Percentiles rank a stretch among this genome's conserved stretches.
Evolutionary conservation across 2,113 vertebrate genomes (phyloP).

Genomic region (Amazona vittata): DNA sequence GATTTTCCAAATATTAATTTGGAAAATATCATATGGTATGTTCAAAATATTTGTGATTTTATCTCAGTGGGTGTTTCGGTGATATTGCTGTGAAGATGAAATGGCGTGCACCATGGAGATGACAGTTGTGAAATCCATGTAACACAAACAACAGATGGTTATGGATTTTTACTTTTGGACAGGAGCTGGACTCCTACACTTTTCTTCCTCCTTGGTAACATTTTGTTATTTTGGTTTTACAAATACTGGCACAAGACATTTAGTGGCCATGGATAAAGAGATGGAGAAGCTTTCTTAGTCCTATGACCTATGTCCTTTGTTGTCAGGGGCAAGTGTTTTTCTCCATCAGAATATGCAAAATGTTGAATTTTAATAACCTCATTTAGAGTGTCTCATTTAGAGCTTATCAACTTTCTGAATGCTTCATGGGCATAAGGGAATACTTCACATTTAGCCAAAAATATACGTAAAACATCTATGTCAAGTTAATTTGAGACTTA

Average conservation of each 20-base stretch:
- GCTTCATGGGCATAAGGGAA: constrained; percentile 32
- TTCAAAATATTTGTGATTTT: constrained; percentile 62
- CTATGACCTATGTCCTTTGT: background rate
- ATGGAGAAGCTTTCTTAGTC: constrained; percentile 9
- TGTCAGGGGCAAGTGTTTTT: constrained; percentile 32
- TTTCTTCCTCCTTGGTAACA: background rate
- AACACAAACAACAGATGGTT: constrained; percentile 61
- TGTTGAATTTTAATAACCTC: constrained; percentile 69
- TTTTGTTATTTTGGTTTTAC: background rate
- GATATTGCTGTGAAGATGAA: constrained; percentile 52
- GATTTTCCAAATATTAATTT: constrained; percentile 21
- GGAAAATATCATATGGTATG: constrained; percentile 5
- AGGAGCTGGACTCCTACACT: background rate
- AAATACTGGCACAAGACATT: background rate
- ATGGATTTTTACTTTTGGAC: constrained; percentile 42
- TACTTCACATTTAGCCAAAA: constrained; percentile 58
- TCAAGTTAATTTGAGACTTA: constrained; percentile 56
- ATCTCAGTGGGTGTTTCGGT: constrained; percentile 1
- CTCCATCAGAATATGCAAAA: constrained; percentile 49
- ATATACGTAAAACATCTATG: constrained; percentile 29
- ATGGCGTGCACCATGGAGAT: constrained; percentile 17
- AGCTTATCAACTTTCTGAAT: constrained; percentile 40
- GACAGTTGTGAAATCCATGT: constrained; percentile 53
- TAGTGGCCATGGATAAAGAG: background rate
- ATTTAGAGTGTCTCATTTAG: constrained; percentile 49